Conservation (phyloP, 2,797 vertebrate species). For the Myotis findleyi region DNA sequence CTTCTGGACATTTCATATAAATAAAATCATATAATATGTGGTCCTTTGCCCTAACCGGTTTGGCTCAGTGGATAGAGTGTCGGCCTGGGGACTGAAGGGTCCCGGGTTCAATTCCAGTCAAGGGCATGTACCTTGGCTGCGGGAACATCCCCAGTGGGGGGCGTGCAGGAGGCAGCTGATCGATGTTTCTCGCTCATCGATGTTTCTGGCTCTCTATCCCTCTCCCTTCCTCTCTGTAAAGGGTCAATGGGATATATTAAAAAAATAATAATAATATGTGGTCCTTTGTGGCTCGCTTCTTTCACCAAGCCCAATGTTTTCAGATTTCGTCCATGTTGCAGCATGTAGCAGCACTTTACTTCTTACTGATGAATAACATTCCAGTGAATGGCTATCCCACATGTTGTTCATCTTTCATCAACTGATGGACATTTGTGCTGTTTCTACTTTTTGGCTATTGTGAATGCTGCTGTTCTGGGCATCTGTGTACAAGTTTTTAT, state of each 20-base stretch:
- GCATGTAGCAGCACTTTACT: fast-evolving
- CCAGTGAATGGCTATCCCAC: fast-evolving
- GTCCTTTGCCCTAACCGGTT: not conserved
- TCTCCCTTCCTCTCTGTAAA: too few relatives aligned
- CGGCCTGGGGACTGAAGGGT: too few relatives aligned
- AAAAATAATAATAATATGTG: too few relatives aligned
- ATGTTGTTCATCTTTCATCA: not conserved
- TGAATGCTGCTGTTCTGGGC: not conserved
- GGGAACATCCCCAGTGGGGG: too few relatives aligned
- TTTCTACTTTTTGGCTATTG: not conserved
- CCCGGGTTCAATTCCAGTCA: too few relatives aligned
- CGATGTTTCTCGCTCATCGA: too few relatives aligned
- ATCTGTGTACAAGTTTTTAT: not conserved
- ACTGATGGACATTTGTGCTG: not conserved
- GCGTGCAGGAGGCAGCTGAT: too few relatives aligned
- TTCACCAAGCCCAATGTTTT: not conserved
- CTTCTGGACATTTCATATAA: not conserved
- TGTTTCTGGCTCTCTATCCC: too few relatives aligned
- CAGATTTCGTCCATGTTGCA: not conserved
- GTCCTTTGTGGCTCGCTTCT: not conserved
- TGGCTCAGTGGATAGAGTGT: too few relatives aligned
- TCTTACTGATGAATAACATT: not conserved
- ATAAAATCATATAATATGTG: not conserved
- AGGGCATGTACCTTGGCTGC: too few relatives aligned
- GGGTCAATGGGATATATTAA: too few relatives aligned